Base-by-base conservation (phyloP, 2,888 invertebrate genomes). In the Papilio gigon region DNA sequence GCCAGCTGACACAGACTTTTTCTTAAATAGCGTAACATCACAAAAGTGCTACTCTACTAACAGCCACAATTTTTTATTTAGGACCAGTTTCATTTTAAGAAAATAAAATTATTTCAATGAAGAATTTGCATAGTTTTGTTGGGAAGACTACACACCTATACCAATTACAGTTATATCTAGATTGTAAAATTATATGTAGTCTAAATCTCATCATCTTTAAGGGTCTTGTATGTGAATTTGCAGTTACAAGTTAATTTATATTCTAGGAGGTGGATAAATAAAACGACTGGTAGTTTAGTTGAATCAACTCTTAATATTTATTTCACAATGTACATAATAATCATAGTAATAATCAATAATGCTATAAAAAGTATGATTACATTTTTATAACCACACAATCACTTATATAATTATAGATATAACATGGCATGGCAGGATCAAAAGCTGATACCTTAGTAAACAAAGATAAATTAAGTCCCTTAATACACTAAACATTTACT, bases 351-450 rank as follows among this genome's bases (percentile, higher is more conserved):
- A 70, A 14, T 62, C 20, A 12, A 33, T 22, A 53, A 22, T 61
- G 40, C 44, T 62, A 65, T 35, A n/a, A 44, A 63, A 62, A 44
- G 20, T 65, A 63, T 12, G 65, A 61, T 56, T 42, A 58, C 62
- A 66, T 62, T 58, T 22, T 17, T 50, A 70, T 35, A n/a, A n/a
- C n/a, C n/a, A 64, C 17, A 40, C 25, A 12, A 47, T 25, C 20
- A 27, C 27, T 30, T 30, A 62, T 40, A 42, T 42, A 42, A 62
- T 44, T 25, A 17, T 44, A 44, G 44, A 30, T 37, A 20, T 42
- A 40, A 17, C 30, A 62, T 44, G 60, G 40, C 37, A 40, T 60
- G 9, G 40, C 20, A 40, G 35, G 44, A 62, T 42, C 53, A 53
- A 53, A 53, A 53, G 30, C 4, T 53, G 53, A 53, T 30, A 53